Percentiles rank a stretch among this genome's conserved stretches.
Evolutionary conservation across 2,113 vertebrate genomes (phyloP).

Genomic region (Cnemophilus loriae): DNA sequence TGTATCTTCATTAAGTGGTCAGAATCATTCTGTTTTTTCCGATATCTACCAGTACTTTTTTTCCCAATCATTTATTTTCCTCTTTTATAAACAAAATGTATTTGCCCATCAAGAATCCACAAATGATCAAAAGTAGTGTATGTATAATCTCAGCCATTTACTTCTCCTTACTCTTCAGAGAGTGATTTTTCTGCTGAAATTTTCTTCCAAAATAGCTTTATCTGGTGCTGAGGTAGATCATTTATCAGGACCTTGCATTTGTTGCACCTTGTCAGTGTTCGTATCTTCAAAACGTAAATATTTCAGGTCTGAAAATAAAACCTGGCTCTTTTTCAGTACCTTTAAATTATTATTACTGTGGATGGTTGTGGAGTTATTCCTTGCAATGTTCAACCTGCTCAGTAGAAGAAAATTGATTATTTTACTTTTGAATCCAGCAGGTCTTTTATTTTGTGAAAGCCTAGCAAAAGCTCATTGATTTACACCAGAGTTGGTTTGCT

Average conservation of each 20-base stretch:
- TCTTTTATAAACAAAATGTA: background rate
- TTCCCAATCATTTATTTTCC: background rate
- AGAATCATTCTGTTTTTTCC: background rate
- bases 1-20: background rate
- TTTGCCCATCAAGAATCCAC: background rate
- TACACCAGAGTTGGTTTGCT: slow-evolving; percentile 23
- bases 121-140: background rate
- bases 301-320: background rate
- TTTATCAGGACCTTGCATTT: background rate
- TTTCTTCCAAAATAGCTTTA: background rate
- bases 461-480: slow-evolving; percentile 51
- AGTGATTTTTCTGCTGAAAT: background rate
- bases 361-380: background rate
- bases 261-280: background rate
- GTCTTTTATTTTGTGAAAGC: slow-evolving; percentile 60
- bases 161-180: background rate
- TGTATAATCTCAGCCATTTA: background rate
- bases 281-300: background rate
- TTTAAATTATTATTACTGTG: background rate
- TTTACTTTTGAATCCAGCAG: slow-evolving; percentile 51
- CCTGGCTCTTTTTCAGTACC: background rate
- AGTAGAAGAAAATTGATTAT: slow-evolving; percentile 42
- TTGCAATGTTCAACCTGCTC: background rate
- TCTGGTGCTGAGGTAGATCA: background rate
- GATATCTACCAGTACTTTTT: background rate